These are phyloP conservation scores for Trichoplusia ni DNA, from an alignment of 1,140 invertebrate genomes.

Conservation along the genomic window DNA sequence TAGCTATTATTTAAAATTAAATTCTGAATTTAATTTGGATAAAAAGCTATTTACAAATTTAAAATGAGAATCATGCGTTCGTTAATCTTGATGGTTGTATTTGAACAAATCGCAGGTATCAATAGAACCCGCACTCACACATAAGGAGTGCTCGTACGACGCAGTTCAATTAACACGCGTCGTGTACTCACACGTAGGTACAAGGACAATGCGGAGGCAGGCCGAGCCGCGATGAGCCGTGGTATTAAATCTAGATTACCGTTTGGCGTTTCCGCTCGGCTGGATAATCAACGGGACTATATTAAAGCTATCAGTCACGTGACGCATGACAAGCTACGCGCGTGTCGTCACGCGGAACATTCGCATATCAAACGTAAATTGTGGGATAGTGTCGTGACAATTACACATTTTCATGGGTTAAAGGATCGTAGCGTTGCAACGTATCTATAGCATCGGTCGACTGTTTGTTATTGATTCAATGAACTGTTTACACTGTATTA, in stretches of 20 bases:
- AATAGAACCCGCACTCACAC: not conserved
- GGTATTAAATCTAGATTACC: conserved; percentile 80
- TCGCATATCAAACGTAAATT: conserved; percentile 62
- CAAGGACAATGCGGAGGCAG: conserved; percentile 49
- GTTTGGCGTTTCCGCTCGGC: conserved; percentile 71
- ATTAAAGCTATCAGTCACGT: conserved; percentile 78
- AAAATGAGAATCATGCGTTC: not conserved
- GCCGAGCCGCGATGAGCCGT: conserved; percentile 61
- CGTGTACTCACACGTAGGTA: conserved; percentile 32
- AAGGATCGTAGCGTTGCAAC: not conserved
- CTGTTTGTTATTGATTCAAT: conserved; percentile 1
- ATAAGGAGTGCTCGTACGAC: not conserved
- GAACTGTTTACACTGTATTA: no score
- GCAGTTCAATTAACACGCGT: conserved; percentile 18
- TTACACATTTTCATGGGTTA: conserved; percentile 27
- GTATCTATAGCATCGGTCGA: not conserved
- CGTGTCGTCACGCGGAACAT: conserved; percentile 59
- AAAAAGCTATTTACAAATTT: not conserved
- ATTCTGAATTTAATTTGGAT: not conserved
- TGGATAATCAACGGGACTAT: conserved; percentile 78
- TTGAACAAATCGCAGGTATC: not conserved
- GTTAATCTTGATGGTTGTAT: not conserved
- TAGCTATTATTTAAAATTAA: not conserved
- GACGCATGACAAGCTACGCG: conserved; percentile 61
- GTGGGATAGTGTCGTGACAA: conserved; percentile 23